phyloP scores from a whole-genome alignment of 2,888 invertebrate genomes.

The Phragmatobia fuliginosa region DNA sequence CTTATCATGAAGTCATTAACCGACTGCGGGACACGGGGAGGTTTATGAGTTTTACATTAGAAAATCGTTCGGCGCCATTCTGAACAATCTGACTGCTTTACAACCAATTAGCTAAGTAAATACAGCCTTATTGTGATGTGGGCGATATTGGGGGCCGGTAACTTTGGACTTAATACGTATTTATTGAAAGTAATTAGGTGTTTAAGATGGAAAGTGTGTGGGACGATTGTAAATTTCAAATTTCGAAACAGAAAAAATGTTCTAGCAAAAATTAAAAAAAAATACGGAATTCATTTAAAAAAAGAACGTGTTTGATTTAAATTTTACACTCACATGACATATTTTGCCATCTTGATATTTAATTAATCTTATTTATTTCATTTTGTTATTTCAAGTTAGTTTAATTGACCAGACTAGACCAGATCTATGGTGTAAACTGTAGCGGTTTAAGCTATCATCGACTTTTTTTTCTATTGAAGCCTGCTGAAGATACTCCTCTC shows the following conservation, averaged over 20 bases:
- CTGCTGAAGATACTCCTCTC: no score
- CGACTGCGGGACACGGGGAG: slow-evolving; percentile 78
- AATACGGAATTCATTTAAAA: not conserved
- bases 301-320: not conserved
- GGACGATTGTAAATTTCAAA: not conserved
- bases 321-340: not conserved
- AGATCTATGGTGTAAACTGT: no score
- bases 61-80: slow-evolving; percentile 81
- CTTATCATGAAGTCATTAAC: slow-evolving; percentile 83
- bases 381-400: no score
- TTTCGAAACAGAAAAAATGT: not conserved
- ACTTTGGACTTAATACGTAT: slow-evolving; percentile 27
- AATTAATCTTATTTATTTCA: no score
- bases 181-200: slow-evolving; percentile 13
- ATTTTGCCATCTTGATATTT: not conserved
- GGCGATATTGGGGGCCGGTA: slow-evolving; percentile 61
- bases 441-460: no score
- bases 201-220: slow-evolving; percentile 6
- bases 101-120: slow-evolving; percentile 84
- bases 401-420: no score
- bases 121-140: slow-evolving; percentile 68
- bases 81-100: slow-evolving; percentile 80
- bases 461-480: no score
- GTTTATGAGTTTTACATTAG: slow-evolving; percentile 85
- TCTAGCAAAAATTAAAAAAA: not conserved